A percentile compares a stretch with the other conserved stretches of the same genome.
Evolutionary conservation across 2,888 invertebrate genomes (phyloP).

Genomic region (Microplitis deprimator): DNA sequence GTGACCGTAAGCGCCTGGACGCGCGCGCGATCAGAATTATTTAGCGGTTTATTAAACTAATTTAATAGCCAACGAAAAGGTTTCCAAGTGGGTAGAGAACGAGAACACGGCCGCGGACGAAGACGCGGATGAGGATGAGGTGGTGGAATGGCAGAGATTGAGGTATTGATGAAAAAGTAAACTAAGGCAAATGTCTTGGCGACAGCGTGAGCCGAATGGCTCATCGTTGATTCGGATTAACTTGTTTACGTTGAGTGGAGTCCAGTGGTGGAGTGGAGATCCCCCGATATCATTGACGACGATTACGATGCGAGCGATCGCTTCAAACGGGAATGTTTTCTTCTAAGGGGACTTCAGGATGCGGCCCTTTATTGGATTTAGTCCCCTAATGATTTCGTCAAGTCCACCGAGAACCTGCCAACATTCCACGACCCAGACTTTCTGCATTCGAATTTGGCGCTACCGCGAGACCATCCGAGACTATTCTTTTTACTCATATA

Average conservation of each 20-base stretch:
- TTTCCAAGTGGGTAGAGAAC: not conserved
- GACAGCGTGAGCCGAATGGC: constrained; percentile 36
- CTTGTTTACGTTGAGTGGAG: not conserved
- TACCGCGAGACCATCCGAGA: constrained; percentile 30
- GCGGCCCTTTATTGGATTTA: constrained; percentile 64
- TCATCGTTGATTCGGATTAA: constrained; percentile 24
- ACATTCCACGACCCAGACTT: constrained; percentile 57
- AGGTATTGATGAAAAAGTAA: constrained; percentile 34
- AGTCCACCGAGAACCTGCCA: constrained; percentile 59
- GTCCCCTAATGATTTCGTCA: constrained; percentile 66
- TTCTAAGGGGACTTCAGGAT: constrained; percentile 53
- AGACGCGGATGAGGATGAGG: not conserved
- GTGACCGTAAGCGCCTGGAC: constrained; percentile 44
- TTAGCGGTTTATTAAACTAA: constrained; percentile 56
- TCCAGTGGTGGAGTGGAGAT: not conserved
- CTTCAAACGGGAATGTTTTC: constrained; percentile 63
- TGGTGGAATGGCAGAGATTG: not conserved
- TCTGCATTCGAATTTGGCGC: constrained; percentile 60
- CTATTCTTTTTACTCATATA: constrained; percentile 4
- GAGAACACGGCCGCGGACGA: constrained; percentile 25
- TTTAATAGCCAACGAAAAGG: constrained; percentile 50
- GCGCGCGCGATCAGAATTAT: constrained; percentile 53
- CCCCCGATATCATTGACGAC: constrained; percentile 57
- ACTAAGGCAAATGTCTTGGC: constrained; percentile 27
- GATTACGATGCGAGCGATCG: constrained; percentile 64